A percentile compares a stretch with the other conserved stretches of the same genome.
phyloP scores from a whole-genome alignment of 2,888 invertebrate species.

The Metalampra italica region DNA sequence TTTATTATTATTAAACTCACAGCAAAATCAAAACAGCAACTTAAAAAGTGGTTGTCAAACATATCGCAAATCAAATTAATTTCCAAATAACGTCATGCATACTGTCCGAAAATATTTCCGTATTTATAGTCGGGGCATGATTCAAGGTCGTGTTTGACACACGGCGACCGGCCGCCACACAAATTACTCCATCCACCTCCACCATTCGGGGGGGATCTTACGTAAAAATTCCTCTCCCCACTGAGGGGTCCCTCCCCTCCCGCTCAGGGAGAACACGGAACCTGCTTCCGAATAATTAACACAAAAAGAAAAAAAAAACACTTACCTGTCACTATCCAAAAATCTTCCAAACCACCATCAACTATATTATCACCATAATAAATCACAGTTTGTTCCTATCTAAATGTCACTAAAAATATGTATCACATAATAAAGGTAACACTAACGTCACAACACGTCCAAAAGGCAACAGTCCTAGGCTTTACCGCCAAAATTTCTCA shows the following conservation, averaged over 20 bases:
- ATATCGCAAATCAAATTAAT: slow-evolving; percentile 44
- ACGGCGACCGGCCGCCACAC: slow-evolving; percentile 45
- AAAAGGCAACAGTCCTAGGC: slow-evolving; percentile 74
- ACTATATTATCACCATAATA: slow-evolving; percentile 73
- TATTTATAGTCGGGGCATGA: slow-evolving; percentile 65
- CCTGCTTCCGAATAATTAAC: slow-evolving; percentile 45
- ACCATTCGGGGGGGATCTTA: slow-evolving; percentile 45
- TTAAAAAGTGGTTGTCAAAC: background rate
- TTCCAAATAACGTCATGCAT: slow-evolving; percentile 43
- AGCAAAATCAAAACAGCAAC: background rate
- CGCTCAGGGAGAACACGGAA: slow-evolving; percentile 25
- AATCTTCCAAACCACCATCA: slow-evolving; percentile 57
- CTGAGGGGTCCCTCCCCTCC: slow-evolving; percentile 26
- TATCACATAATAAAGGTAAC: slow-evolving; percentile 76
- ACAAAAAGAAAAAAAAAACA: slow-evolving; percentile 30
- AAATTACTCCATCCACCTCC: slow-evolving; percentile 51
- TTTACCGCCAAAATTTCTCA: slow-evolving; percentile 58
- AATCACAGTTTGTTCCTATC: slow-evolving; percentile 77
- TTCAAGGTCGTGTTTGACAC: slow-evolving; percentile 72
- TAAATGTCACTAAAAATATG: slow-evolving; percentile 71
- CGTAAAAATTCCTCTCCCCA: slow-evolving; percentile 52
- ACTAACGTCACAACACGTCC: slow-evolving; percentile 77
- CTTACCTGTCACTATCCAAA: slow-evolving; percentile 67
- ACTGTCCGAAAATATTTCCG: slow-evolving; percentile 69
- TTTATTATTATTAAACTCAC: background rate